phyloP scores from a whole-genome alignment of 2,113 vertebrate species.

The Lethenteron reissneri region DNA sequence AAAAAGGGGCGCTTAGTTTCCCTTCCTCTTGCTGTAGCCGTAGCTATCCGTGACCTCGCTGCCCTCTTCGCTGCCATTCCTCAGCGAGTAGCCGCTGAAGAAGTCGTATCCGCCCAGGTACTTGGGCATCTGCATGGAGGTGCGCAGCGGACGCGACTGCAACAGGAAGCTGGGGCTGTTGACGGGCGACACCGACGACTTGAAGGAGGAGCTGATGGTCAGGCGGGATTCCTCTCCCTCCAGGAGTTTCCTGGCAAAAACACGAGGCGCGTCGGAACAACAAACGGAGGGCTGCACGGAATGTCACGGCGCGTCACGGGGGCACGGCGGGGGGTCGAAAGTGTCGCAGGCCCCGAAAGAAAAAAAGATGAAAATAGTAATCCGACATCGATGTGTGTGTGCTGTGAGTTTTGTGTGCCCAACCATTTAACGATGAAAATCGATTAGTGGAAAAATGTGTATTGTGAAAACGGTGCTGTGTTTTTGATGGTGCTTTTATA shows the following conservation, averaged over 20 bases:
- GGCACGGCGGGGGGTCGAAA: not conserved
- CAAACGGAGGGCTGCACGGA: not conserved
- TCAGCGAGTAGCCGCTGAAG: slow-evolving; percentile 7
- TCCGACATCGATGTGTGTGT: not conserved
- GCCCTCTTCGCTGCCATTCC: rapidly evolving
- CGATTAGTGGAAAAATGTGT: no score
- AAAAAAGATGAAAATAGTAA: not conserved
- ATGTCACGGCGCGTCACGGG: not conserved
- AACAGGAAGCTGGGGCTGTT: no score
- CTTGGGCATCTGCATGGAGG: not conserved
- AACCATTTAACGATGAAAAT: not conserved
- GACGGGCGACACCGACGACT: not conserved
- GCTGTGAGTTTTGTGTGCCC: slow-evolving; percentile 10
- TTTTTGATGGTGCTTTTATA: no score
- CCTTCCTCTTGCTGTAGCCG: slow-evolving; percentile 11
- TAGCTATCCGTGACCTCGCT: slow-evolving; percentile 13
- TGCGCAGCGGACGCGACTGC: not conserved
- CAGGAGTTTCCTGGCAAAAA: slow-evolving; percentile 36
- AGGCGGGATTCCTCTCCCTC: slow-evolving; percentile 51
- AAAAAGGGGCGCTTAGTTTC: no score
- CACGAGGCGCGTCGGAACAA: not conserved
- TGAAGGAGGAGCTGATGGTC: slow-evolving; percentile 19
- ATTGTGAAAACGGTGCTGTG: no score
- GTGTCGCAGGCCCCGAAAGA: not conserved
- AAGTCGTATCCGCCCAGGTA: not conserved